Conservation (phyloP, 2,113 vertebrate species). For the Electrona antarctica region DNA sequence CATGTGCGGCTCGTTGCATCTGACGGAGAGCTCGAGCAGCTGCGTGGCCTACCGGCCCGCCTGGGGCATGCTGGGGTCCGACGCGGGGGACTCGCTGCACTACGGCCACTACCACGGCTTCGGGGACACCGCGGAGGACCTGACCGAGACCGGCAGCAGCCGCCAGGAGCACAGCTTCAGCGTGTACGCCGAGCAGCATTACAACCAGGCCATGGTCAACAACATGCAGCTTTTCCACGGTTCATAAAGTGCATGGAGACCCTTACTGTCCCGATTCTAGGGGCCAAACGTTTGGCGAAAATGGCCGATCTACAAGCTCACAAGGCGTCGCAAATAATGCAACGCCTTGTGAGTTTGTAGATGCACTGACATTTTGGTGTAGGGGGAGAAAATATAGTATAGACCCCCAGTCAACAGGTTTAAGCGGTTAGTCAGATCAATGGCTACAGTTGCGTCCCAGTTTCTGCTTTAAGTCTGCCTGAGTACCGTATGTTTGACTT, state of each 20-base stretch:
- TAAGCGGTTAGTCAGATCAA: too few relatives aligned
- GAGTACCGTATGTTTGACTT: too few relatives aligned
- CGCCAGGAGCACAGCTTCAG: constrained; percentile 78
- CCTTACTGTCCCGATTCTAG: too few relatives aligned
- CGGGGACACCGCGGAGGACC: constrained; percentile 94
- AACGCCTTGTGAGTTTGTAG: too few relatives aligned
- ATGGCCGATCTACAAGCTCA: neutral
- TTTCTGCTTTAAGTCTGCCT: too few relatives aligned
- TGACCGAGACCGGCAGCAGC: constrained; percentile 82
- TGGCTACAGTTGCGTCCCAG: too few relatives aligned
- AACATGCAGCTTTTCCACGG: constrained; percentile 84
- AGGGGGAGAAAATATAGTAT: too few relatives aligned
- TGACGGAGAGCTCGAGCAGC: constrained; percentile 84
- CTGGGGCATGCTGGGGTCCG: constrained; percentile 67
- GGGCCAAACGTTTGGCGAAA: too few relatives aligned
- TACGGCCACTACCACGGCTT: constrained; percentile 96
- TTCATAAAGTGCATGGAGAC: constrained; percentile 72
- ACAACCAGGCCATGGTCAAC: constrained; percentile 76
- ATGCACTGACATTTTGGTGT: too few relatives aligned
- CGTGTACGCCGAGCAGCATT: constrained; percentile 76
- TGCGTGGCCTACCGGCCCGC: constrained; percentile 79
- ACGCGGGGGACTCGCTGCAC: constrained; percentile 81
- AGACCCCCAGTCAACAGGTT: too few relatives aligned
- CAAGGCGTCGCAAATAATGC: too few relatives aligned
- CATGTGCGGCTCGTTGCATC: constrained; percentile 91